Conservation (phyloP, 1,140 invertebrate genomes). For the Temnothorax curvispinosus region DNA sequence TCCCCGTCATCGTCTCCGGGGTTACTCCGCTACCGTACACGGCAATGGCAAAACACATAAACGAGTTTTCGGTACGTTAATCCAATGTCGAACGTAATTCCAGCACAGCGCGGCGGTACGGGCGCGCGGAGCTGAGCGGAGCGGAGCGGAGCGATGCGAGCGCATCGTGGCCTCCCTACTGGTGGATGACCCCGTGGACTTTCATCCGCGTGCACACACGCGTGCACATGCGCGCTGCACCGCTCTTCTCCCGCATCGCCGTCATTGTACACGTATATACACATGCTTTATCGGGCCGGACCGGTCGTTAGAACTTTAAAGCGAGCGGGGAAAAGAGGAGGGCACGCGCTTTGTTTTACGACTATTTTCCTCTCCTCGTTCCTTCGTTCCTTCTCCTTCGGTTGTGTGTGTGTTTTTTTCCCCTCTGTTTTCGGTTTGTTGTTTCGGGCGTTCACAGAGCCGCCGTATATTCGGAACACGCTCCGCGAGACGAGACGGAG, state of each 20-base stretch:
- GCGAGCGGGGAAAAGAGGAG: background rate
- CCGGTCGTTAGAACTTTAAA: slow-evolving; percentile 73
- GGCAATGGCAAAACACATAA: slow-evolving; percentile 72
- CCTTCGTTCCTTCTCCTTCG: background rate
- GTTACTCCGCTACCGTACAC: slow-evolving; percentile 12
- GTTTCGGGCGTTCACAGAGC: slow-evolving; percentile 45
- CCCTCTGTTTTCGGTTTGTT: background rate
- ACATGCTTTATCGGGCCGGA: slow-evolving; percentile 67
- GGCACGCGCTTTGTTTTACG: slow-evolving; percentile 59
- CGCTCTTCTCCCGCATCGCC: background rate
- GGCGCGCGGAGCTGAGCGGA: background rate
- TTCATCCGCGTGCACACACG: slow-evolving; percentile 53
- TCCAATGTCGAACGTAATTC: slow-evolving; percentile 71
- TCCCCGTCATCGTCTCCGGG: slow-evolving; percentile 22
- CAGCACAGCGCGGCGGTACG: background rate
- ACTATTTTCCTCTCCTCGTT: slow-evolving; percentile 48
- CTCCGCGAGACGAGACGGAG: slow-evolving; percentile 46
- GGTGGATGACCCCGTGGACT: slow-evolving; percentile 72
- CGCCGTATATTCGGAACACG: slow-evolving; percentile 56
- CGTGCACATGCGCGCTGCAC: background rate
- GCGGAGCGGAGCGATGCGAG: slow-evolving; percentile 33
- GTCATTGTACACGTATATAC: slow-evolving; percentile 26
- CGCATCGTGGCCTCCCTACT: slow-evolving; percentile 59
- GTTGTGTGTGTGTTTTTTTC: background rate
- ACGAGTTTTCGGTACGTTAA: slow-evolving; percentile 75